Base-by-base conservation (phyloP, 2,113 vertebrate genomes). In the Taxidea taxus region DNA sequence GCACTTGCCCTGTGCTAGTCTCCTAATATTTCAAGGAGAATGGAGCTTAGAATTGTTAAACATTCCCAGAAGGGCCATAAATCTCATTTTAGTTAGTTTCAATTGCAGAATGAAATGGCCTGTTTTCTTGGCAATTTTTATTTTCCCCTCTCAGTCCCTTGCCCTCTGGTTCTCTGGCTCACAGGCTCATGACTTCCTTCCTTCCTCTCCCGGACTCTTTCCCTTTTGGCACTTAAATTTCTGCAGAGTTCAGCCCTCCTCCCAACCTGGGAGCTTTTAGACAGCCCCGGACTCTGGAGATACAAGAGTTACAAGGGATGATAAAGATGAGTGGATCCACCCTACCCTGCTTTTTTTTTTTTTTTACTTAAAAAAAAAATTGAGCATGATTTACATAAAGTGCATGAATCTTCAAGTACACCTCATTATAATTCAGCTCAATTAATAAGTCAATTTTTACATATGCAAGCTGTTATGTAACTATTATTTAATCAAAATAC, bases 41-140 rank as follows among this genome's bases (percentile, higher is more conserved):
- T 83, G 94, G 96, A 82, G 68, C 70, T 98, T 90, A 82, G 95
- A 86, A 97, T 94, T 90, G 95, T 94, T 90, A 94, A 97, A 90
- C 87, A 94, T 96, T 95, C 96, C 96, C 96, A 51, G 80, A 95
- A 95, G 97, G 88, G 51, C 60, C 84, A 92, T 95, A 87, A 96
- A 97, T 97, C n/a, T 44, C 91, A 94, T 96, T 97, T 96, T 87
- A 97, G 94, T 87, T 95, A 82, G 87, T 94, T 97, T 97, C 96
- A 95, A 92, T 97, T 97, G 94, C 90, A 95, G 96, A 96, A 86
- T 96, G 90, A 95, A 97, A 97, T 80, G 97, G 70, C 58, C 77
- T 96, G 92, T 96, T 98, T 98, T 95, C 84, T 97, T 95, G 92
- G 95, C 95, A 93, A 78, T 94, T 95, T 97, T 98, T 94, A 93